Base-by-base conservation (phyloP, 1,140 invertebrate species). In the Drosophila trapezifrons region DNA sequence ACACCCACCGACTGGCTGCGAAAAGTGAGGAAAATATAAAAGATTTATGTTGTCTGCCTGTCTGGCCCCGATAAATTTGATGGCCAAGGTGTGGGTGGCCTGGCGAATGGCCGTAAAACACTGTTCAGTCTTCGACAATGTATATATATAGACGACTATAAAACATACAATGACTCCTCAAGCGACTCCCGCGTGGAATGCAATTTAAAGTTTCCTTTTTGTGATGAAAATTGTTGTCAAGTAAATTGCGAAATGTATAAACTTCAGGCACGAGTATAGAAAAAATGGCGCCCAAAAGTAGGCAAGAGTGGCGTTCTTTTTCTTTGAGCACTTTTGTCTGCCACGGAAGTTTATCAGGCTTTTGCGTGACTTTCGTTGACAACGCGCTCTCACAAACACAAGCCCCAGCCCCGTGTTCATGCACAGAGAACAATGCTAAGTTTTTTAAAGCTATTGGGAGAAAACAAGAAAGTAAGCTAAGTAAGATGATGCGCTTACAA, bases 311-410 rank as follows among this genome's bases (percentile, higher is more conserved):
- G 56, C 18, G 35, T 43, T 42, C 38, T n/a, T 12, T 32, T 20
- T 46, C 45, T 18, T 54, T 43, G 42, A 80, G 74, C 64, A 55
- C 60, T 75, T 89, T 67, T 84, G 73, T 69, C 80, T 80, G 81
- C 70, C 59, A 52, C 27, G 77, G 66, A 90, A 89, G 85, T 89
- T 89, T 89, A 78, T 89, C 84, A 90, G 84, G 83, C 84, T 89
- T 81, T 80, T 80, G 71, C 77, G 77, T 90, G 84, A 89, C 84
- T 84, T 78, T 70, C 78, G 84, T 80, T 89, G 85, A 89, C 84
- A 80, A 78, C 66, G 49, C 55, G 65, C 65, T 77, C 65, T 78
- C 70, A 59, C 35, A 70, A 22, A 58, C 63, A 51, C 18, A 32
- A 37, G 13, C 22, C 27, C 40, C 27, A 38, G 60, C 27, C 43